Conservation (phyloP, 2,888 invertebrate species). For the Priocnemis perturbator region DNA sequence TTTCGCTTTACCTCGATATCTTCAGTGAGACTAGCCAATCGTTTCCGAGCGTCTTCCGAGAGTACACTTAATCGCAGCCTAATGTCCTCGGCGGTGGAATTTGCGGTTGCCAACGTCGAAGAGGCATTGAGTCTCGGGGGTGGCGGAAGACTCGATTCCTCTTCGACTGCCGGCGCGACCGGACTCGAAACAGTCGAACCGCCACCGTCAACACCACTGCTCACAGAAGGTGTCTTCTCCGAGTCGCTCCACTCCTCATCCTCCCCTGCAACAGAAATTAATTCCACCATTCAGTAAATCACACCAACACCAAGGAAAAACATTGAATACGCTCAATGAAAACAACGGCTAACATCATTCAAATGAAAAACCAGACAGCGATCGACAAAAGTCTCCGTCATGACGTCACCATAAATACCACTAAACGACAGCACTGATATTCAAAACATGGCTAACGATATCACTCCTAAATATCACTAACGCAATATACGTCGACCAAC, state of each 20-base stretch:
- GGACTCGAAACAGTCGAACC: constrained; percentile 72
- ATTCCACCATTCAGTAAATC: too few relatives aligned
- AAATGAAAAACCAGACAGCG: too few relatives aligned
- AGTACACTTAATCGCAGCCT: constrained; percentile 65
- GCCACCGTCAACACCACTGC: constrained; percentile 72
- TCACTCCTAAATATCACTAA: too few relatives aligned
- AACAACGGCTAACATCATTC: too few relatives aligned
- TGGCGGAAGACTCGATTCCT: constrained; percentile 67
- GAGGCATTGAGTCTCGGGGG: constrained; percentile 63
- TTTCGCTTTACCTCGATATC: constrained; percentile 65
- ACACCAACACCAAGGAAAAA: too few relatives aligned
- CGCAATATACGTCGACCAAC: too few relatives aligned
- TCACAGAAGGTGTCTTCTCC: constrained; percentile 73
- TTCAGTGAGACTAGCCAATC: constrained; percentile 65
- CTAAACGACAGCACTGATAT: too few relatives aligned
- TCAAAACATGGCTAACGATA: too few relatives aligned
- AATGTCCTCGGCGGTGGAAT: constrained; percentile 66
- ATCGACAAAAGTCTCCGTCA: too few relatives aligned
- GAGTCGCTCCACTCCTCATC: constrained; percentile 75
- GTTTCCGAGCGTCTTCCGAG: constrained; percentile 70
- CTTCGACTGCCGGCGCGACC: constrained; percentile 64
- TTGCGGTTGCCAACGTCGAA: constrained; percentile 36
- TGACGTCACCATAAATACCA: too few relatives aligned
- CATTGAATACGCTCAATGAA: too few relatives aligned
- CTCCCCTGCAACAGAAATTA: constrained; percentile 67